phyloP scores from a whole-genome alignment of 2,113 vertebrate genomes.

The Rhegmatorhina hoffmannsi region DNA sequence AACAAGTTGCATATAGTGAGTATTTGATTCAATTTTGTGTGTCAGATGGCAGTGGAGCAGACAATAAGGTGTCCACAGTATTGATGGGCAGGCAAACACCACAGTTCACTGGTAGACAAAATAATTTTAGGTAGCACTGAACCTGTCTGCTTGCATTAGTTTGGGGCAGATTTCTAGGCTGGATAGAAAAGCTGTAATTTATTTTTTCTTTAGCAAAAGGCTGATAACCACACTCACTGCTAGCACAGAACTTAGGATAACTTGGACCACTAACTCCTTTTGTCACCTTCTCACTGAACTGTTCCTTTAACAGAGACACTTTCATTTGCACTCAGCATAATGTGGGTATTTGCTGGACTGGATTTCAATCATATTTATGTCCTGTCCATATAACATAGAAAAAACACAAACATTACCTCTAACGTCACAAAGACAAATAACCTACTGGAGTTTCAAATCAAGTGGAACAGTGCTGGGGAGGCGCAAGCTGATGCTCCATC shows the following conservation, averaged over 20 bases:
- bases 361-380: background rate
- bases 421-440: background rate
- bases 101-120: constrained; percentile 47
- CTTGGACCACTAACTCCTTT: background rate
- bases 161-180: constrained; percentile 19
- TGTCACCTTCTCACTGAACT: background rate
- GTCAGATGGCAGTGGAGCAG: constrained; percentile 54
- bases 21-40: constrained; percentile 63
- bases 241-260: background rate
- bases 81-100: constrained; percentile 47
- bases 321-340: background rate
- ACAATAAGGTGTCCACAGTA: constrained; percentile 47
- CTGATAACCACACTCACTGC: background rate
- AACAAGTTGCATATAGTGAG: constrained; percentile 38
- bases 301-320: background rate
- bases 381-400: background rate
- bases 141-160: constrained; percentile 54
- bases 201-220: background rate
- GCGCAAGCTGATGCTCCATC: background rate
- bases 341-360: background rate
- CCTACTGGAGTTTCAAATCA: background rate
- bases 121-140: constrained; percentile 54
- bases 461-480: background rate
- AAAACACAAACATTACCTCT: background rate
- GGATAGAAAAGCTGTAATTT: constrained; percentile 11